Evolutionary conservation across 2,113 vertebrate species (phyloP).

Genomic region (Cyrtonyx montezumae): DNA sequence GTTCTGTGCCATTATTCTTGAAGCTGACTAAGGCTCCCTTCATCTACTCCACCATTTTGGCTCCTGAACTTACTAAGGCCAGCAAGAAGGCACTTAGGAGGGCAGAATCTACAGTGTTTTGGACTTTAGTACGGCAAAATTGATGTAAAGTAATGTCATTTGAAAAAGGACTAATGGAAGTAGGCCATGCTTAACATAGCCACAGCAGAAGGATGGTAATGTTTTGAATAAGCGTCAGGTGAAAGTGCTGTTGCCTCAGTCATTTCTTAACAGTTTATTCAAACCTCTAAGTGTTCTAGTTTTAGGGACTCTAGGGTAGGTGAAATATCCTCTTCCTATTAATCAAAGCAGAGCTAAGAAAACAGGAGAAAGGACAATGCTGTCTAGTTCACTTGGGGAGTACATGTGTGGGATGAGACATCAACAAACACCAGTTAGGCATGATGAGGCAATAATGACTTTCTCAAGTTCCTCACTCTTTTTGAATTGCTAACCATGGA

Average conservation of each 20-base stretch:
- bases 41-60: not conserved
- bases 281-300: not conserved
- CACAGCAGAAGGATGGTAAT: not conserved
- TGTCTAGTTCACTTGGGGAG: not conserved
- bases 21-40: not conserved
- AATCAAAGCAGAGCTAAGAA: not conserved
- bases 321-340: not conserved
- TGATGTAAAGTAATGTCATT: not conserved
- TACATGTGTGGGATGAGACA: not conserved
- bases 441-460: too few relatives aligned
- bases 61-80: not conserved
- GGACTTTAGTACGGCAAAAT: not conserved
- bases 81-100: not conserved
- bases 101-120: not conserved
- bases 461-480: not conserved
- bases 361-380: not conserved
- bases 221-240: not conserved
- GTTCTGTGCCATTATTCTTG: not conserved
- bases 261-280: not conserved
- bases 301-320: not conserved
- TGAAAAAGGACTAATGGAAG: not conserved
- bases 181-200: not conserved
- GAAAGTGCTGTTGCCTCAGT: fast-evolving
- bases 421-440: not conserved
- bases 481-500: not conserved